Evolutionary conservation across 2,113 vertebrate species (phyloP), one percentile per base, ranked within the genome.

Genomic region (Motacilla alba): DNA sequence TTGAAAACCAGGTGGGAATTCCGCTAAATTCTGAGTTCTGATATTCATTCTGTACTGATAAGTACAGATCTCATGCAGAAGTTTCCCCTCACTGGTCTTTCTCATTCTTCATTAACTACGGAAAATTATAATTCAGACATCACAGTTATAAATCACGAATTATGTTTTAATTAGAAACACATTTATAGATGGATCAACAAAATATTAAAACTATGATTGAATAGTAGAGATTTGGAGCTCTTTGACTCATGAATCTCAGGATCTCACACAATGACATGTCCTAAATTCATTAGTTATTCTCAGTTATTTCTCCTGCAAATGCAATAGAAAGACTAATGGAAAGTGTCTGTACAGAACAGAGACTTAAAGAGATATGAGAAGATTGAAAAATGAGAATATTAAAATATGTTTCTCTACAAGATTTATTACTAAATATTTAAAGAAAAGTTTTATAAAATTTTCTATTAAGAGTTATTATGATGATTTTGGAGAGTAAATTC

Each of bases 191-290:
- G 2, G 22, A 69, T 69, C 53, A 85, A 30, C 3, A 60, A 76
- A 87, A 63, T 37, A 85, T 24, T 41, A 41, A 59, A 77, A 46
- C 14, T 62, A 9, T 74, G 63, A 87, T 3, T 79, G 41, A 90
- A 87, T 64, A 28, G 10, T 43, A 43, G 13, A 49, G 24, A 24
- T 68, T 1, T 3, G n/a, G 50, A 59, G 15, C 0, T 0, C 23
- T 87, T 87, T 0, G 1, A 26, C 4, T 20, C 23, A 67, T 13
- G 64, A 72, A 82, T 33, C 12, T 26, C 22, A 31, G 12, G 9
- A 56, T 68, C 79, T 85, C 17, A 49, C 10, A 26, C 21, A 41
- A 3, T 22, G 6, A 28, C 18, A 33, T 52, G 3, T 53, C 30
- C 33, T 59, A 33, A 39, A 7, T 74, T 89, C 24, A n/a, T 88